Conservation (phyloP, 2,888 invertebrate genomes). For the Trissoscelio sp. region DNA sequence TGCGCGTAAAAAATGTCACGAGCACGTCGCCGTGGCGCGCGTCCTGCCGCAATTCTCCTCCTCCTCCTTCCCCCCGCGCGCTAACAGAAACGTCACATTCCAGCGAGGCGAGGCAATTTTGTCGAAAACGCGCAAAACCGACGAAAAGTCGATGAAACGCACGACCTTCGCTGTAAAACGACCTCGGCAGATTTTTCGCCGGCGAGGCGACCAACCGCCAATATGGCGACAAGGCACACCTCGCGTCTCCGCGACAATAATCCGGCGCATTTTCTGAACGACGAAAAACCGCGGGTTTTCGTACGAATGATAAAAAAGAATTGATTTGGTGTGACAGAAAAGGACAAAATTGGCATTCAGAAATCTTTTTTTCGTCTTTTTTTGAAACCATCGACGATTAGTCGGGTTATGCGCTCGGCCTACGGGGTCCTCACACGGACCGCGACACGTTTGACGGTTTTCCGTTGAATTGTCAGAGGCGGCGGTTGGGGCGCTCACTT, state of each 20-base stretch:
- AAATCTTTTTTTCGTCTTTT: too few relatives aligned
- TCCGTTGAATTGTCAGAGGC: slow-evolving; percentile 20
- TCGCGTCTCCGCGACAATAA: slow-evolving; percentile 74
- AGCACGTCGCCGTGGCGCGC: slow-evolving; percentile 39
- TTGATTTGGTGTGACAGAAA: background rate
- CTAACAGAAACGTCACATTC: background rate
- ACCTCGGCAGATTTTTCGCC: slow-evolving; percentile 72
- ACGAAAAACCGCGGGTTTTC: too few relatives aligned
- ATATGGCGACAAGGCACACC: slow-evolving; percentile 79
- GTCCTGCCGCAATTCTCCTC: background rate
- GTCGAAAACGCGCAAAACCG: background rate
- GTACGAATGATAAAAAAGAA: too few relatives aligned
- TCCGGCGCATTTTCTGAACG: slow-evolving; percentile 22
- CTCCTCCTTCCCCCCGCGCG: background rate
- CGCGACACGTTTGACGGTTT: slow-evolving; percentile 59
- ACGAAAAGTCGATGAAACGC: background rate
- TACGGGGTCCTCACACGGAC: slow-evolving; percentile 79
- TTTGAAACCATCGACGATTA: background rate
- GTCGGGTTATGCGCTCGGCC: slow-evolving; percentile 42
- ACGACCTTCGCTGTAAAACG: slow-evolving; percentile 7
- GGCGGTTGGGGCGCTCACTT: background rate
- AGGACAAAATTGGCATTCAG: too few relatives aligned
- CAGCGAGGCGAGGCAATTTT: too few relatives aligned
- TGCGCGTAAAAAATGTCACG: slow-evolving; percentile 66
- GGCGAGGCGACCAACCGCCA: slow-evolving; percentile 74